A percentile compares a stretch with the other conserved stretches of the same genome.
These are phyloP conservation scores for Vulpes lagopus DNA, from an alignment of 2,113 vertebrate species.

Conservation along the genomic window DNA sequence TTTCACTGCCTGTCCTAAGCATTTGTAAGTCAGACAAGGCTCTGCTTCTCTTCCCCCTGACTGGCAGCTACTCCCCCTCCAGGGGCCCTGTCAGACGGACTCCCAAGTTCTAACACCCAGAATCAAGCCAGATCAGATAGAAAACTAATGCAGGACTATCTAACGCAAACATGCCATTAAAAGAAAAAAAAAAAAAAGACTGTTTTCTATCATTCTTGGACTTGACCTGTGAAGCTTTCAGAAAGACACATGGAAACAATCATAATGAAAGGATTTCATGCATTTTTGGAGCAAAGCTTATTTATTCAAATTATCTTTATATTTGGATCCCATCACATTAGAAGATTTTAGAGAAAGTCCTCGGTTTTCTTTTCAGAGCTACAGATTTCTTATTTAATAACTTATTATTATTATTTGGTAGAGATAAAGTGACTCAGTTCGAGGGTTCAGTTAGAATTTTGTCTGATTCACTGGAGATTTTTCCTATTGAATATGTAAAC, in stretches of 20 bases:
- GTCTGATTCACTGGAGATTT: constrained; percentile 36
- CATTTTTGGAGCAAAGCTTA: constrained; percentile 59
- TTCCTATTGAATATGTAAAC: constrained; percentile 59
- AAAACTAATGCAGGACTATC: background rate
- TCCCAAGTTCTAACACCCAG: constrained; percentile 30
- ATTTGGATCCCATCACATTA: constrained; percentile 20
- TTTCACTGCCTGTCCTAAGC: background rate
- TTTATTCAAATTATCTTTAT: constrained; percentile 63
- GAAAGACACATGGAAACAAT: constrained; percentile 72
- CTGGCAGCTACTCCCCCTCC: background rate
- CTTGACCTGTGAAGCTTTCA: constrained; percentile 35
- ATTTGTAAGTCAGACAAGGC: background rate
- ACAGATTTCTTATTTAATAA: constrained; percentile 39
- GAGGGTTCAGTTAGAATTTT: constrained; percentile 56
- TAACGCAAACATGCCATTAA: constrained; percentile 22
- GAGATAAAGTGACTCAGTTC: constrained; percentile 48
- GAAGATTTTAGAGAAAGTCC: constrained; percentile 40
- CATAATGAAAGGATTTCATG: constrained; percentile 45
- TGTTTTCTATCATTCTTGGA: constrained; percentile 62
- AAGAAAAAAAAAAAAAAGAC: background rate
- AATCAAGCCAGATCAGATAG: constrained; percentile 58
- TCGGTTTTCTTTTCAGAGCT: constrained; percentile 51
- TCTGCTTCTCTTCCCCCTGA: background rate
- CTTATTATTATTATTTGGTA: background rate
- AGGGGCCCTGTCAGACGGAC: background rate